Evolutionary conservation across 2,113 vertebrate genomes (phyloP).

Genomic region (Pseudopodoces humilis): DNA sequence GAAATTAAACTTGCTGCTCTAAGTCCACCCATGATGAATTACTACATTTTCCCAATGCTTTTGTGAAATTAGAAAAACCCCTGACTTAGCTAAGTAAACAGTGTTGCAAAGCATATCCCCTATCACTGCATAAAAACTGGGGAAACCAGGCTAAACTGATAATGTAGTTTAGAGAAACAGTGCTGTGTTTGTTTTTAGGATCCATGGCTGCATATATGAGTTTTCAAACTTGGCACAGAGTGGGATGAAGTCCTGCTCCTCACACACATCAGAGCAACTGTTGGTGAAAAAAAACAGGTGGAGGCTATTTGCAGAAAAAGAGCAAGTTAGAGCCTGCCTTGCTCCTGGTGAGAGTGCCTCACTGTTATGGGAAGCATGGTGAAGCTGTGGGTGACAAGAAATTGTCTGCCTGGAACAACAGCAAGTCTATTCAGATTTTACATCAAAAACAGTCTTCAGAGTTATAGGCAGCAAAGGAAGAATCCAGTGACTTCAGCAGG

Average conservation of each 20-base stretch:
- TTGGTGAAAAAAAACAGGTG: not conserved
- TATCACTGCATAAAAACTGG: not conserved
- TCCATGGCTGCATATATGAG: not conserved
- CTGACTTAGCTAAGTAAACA: not conserved
- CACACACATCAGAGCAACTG: not conserved
- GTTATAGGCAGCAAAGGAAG: not conserved
- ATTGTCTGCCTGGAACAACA: not conserved
- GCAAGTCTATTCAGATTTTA: not conserved
- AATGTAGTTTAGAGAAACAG: not conserved
- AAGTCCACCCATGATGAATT: not conserved
- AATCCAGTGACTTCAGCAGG: not conserved
- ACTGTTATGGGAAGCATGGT: not conserved
- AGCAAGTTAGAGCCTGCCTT: slow-evolving; percentile 2
- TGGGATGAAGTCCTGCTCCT: not conserved
- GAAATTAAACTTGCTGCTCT: not conserved
- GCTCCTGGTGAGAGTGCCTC: not conserved
- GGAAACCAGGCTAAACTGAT: not conserved
- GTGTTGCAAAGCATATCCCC: not conserved
- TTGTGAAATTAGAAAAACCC: not conserved
- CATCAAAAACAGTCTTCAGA: not conserved
- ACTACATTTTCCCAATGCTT: not conserved
- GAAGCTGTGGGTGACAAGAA: not conserved
- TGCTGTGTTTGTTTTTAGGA: not conserved
- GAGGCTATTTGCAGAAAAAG: slow-evolving; percentile 24
- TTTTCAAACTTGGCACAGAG: not conserved